Evolutionary conservation across 2,113 vertebrate species (phyloP).

Genomic region (Peromyscus polionotus): DNA sequence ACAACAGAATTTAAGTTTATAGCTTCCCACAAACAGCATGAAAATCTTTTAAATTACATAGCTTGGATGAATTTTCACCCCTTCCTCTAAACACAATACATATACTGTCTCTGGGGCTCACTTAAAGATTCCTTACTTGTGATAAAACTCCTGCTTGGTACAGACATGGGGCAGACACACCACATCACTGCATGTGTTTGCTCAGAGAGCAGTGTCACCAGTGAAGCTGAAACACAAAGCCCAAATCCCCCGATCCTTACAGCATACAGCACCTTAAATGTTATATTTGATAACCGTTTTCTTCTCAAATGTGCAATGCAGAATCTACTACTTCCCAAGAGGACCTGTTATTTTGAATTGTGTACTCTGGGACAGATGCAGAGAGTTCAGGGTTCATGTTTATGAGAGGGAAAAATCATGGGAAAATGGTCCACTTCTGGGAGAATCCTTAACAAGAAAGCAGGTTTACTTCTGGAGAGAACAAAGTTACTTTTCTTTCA

Average conservation of each 20-base stretch:
- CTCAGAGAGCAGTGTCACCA: constrained; percentile 37
- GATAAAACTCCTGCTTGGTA: constrained; percentile 49
- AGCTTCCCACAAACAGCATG: constrained; percentile 45
- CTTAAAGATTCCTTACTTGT: constrained; percentile 67
- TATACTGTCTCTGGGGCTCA: constrained; percentile 61
- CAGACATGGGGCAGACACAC: constrained; percentile 9
- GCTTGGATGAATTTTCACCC: constrained; percentile 63
- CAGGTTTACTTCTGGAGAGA: constrained; percentile 24
- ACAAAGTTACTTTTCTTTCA: neutral
- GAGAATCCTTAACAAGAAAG: constrained; percentile 34
- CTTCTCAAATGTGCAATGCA: constrained; percentile 61
- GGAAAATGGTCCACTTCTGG: neutral
- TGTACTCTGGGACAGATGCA: neutral
- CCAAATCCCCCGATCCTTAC: neutral
- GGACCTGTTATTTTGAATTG: constrained; percentile 43
- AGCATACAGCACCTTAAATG: constrained; percentile 36
- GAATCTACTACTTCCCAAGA: neutral
- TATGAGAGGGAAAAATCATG: constrained; percentile 27
- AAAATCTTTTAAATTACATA: constrained; percentile 76
- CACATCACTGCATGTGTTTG: neutral
- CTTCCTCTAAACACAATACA: constrained; percentile 68
- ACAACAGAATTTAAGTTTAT: constrained; percentile 69
- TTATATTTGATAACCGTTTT: constrained; percentile 30
- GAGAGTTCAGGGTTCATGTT: constrained; percentile 37
- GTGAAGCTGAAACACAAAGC: constrained; percentile 36